These are phyloP conservation scores for Hippopotamyrus pictus DNA, from an alignment of 2,797 vertebrate species.

Conservation along the genomic window DNA sequence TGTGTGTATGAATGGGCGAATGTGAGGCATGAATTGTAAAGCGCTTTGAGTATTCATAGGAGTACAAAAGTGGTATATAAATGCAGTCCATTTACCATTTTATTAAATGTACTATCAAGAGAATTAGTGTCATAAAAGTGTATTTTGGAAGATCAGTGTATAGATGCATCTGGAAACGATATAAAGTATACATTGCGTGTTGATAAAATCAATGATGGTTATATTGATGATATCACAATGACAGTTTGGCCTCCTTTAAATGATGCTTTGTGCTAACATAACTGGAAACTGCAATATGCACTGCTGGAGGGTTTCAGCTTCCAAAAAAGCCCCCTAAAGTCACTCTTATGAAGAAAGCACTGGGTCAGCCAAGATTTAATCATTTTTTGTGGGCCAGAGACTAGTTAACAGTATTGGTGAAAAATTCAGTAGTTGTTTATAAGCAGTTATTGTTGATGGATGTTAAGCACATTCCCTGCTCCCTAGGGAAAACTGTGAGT, in stretches of 20 bases:
- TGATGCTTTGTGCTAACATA: slow-evolving; percentile 14
- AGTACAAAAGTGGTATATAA: no score
- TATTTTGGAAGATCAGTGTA: background rate
- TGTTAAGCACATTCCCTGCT: background rate
- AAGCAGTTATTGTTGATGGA: background rate
- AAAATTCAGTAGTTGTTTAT: background rate
- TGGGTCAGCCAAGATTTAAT: slow-evolving; percentile 18
- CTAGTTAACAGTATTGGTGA: slow-evolving; percentile 18
- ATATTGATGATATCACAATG: slow-evolving; percentile 22
- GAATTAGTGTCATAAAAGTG: background rate
- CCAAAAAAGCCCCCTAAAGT: background rate
- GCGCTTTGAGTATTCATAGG: no score
- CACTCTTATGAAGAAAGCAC: slow-evolving; percentile 3
- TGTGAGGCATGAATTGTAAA: no score
- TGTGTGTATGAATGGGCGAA: no score
- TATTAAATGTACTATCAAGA: background rate
- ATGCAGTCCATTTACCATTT: no score
- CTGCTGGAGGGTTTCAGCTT: background rate
- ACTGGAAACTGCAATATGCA: background rate
- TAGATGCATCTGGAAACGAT: background rate
- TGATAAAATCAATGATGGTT: background rate
- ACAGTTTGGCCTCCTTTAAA: slow-evolving; percentile 13
- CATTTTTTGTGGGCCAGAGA: slow-evolving; percentile 18
- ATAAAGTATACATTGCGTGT: background rate
- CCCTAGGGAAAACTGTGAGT: background rate